These are phyloP conservation scores for Drosophila lacertosa DNA, from an alignment of 1,140 invertebrate genomes.

Conservation along the genomic window DNA sequence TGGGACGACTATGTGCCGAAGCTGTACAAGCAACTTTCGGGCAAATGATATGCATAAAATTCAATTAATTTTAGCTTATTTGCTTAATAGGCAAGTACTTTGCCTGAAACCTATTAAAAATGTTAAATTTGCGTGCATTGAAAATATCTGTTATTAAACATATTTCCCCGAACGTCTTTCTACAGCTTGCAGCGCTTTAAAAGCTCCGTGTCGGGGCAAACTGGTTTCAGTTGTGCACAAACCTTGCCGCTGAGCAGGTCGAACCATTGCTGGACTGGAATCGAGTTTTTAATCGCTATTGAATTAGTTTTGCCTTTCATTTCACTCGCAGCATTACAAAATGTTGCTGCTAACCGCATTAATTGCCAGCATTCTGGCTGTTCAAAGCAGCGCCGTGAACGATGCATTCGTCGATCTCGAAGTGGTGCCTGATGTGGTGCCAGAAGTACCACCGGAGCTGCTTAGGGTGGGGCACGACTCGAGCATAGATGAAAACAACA, in stretches of 20 bases:
- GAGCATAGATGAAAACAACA: neutral
- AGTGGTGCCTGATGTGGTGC: constrained; percentile 70
- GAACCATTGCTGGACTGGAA: neutral
- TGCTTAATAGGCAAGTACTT: constrained; percentile 5
- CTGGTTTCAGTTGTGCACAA: constrained; percentile 59
- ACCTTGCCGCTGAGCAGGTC: constrained; percentile 26
- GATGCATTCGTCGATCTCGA: constrained; percentile 40
- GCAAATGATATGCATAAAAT: constrained; percentile 85
- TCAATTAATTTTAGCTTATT: neutral
- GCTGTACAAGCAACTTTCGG: constrained; percentile 64
- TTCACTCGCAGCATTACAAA: neutral
- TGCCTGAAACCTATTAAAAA: neutral
- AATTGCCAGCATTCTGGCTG: constrained; percentile 27
- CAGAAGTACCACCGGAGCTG: constrained; percentile 53
- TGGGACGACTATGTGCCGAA: constrained; percentile 95
- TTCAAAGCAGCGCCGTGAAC: constrained; percentile 34
- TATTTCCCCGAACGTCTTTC: constrained; percentile 25
- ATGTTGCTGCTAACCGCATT: constrained; percentile 44
- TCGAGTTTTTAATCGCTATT: neutral
- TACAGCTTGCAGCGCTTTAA: constrained; percentile 32
- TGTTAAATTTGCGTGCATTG: constrained; percentile 17
- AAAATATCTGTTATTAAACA: constrained; percentile 16
- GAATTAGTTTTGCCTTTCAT: constrained; percentile 4
- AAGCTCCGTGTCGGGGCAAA: constrained; percentile 43
- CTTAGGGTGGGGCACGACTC: constrained; percentile 52